Conservation (phyloP, 2,113 vertebrate species). For the Aegithalos caudatus region DNA sequence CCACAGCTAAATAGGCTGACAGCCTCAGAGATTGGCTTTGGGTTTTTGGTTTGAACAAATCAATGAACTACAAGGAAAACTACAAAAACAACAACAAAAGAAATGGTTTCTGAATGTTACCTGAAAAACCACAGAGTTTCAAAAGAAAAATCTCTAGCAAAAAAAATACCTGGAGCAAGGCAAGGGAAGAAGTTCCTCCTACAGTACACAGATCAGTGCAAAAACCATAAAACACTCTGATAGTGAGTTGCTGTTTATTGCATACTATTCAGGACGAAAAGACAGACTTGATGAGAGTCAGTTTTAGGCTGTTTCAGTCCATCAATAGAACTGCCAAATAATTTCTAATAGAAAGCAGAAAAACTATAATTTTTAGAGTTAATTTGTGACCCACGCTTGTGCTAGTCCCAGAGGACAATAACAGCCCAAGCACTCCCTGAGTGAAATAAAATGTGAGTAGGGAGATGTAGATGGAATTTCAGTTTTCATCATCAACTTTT, state of each 20-base stretch:
- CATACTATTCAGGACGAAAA: not conserved
- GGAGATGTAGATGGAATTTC: not conserved
- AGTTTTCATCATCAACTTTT: not conserved
- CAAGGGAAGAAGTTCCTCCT: not conserved
- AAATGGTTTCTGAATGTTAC: not conserved
- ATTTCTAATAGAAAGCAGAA: not conserved
- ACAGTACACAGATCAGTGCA: not conserved
- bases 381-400: not conserved
- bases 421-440: not conserved
- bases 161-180: not conserved
- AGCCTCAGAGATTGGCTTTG: slow-evolving; percentile 12
- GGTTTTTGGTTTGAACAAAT: slow-evolving; percentile 36
- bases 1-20: not conserved
- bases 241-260: not conserved
- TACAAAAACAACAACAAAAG: slow-evolving; percentile 23
- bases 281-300: not conserved
- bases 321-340: not conserved
- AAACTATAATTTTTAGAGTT: not conserved
- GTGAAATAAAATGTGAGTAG: not conserved
- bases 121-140: not conserved
- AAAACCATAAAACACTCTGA: not conserved
- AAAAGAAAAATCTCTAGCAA: not conserved
- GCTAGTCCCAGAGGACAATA: not conserved
- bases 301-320: not conserved
- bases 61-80: slow-evolving; percentile 34